Evolutionary conservation across 2,797 vertebrate species (phyloP).

Genomic region (Malurus splendens): DNA sequence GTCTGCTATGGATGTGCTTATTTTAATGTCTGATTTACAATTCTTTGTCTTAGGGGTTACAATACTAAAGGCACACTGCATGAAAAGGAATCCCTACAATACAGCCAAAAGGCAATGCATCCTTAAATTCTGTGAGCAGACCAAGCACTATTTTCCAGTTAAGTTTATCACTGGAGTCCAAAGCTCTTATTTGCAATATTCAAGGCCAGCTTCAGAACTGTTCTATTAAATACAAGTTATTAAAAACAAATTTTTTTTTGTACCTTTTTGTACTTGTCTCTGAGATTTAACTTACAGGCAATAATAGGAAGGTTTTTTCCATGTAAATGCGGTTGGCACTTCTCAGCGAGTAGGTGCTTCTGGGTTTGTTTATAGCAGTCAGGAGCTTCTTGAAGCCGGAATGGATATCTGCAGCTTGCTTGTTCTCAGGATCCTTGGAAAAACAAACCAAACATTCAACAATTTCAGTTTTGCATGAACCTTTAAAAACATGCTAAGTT

Average conservation of each 20-base stretch:
- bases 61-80: not conserved
- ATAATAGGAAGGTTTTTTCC: constrained; percentile 6
- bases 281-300: constrained; percentile 19
- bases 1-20: not conserved
- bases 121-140: not conserved
- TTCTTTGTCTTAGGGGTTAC: rapidly evolving
- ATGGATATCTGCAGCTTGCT: constrained; percentile 10
- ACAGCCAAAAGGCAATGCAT: not conserved
- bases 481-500: not conserved
- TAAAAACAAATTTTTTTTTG: not conserved
- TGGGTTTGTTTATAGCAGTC: constrained; percentile 26
- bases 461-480: not conserved
- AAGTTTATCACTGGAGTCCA: not conserved
- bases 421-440: constrained; percentile 26
- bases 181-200: not conserved
- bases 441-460: not conserved
- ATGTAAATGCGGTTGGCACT: constrained; percentile 23
- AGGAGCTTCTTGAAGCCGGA: constrained; percentile 23
- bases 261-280: not conserved
- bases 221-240: not conserved
- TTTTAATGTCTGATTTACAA: not conserved
- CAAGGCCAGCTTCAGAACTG: not conserved
- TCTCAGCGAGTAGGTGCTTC: not conserved
- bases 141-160: not conserved
- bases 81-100: not conserved